Conservation (phyloP, 2,888 invertebrate species). For the Macrophya alboannulata region DNA sequence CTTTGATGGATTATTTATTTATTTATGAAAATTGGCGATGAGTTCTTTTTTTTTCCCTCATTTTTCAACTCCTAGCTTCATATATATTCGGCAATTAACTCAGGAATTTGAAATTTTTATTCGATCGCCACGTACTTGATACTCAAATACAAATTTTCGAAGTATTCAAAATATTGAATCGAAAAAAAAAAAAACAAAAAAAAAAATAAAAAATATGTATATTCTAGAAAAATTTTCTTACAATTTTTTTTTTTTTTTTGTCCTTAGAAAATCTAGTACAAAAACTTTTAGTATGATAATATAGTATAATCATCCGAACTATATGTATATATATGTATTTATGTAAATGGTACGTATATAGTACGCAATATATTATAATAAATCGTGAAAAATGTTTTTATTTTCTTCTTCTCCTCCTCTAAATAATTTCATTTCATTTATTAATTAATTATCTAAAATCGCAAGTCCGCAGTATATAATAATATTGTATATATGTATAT, state of each 20-base stretch:
- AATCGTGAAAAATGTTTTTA: constrained; percentile 28
- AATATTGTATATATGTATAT: not conserved
- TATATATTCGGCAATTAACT: too few species aligned
- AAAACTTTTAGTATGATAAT: not conserved
- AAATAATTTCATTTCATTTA: not conserved
- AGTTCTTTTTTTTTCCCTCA: not conserved
- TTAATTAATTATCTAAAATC: constrained; percentile 4
- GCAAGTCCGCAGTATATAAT: not conserved
- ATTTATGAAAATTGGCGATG: not conserved
- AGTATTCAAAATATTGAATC: too few species aligned
- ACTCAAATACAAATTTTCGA: too few species aligned
- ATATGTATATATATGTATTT: not conserved
- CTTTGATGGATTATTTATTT: not conserved
- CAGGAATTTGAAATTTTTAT: too few species aligned
- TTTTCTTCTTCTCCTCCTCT: not conserved
- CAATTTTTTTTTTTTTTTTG: not conserved
- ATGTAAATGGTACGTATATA: not conserved
- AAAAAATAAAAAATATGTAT: not conserved
- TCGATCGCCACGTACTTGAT: too few species aligned
- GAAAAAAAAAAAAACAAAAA: not conserved
- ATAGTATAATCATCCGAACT: not conserved
- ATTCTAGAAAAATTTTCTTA: not conserved
- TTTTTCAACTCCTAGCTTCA: too few species aligned
- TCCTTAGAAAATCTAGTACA: constrained; percentile 26
- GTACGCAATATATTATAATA: not conserved